Evolutionary conservation across 2,113 vertebrate genomes (phyloP).

Genomic region (Leucosticte australis): DNA sequence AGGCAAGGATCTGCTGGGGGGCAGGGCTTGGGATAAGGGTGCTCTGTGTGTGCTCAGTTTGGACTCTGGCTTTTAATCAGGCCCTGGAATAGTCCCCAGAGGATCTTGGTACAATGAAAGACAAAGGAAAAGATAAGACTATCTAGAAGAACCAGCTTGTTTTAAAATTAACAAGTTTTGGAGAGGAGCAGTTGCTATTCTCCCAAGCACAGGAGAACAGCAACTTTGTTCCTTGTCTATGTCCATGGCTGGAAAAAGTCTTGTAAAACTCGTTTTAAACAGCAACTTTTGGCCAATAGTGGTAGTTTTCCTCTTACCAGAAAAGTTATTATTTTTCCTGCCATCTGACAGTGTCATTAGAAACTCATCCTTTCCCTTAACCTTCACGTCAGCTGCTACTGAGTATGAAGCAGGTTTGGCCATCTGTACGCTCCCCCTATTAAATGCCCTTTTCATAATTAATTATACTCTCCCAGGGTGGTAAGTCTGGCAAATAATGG

Average conservation of each 20-base stretch:
- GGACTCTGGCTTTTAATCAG: background rate
- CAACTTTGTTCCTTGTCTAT: background rate
- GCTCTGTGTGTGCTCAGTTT: rapidly evolving
- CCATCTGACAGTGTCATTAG: background rate
- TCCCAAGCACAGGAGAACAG: background rate
- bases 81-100: background rate
- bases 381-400: background rate
- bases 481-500: background rate
- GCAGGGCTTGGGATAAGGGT: background rate
- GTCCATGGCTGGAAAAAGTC: background rate
- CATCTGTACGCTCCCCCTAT: background rate
- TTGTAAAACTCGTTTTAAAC: background rate
- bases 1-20: background rate
- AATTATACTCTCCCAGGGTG: background rate
- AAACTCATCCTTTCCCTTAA: background rate
- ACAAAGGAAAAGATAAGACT: background rate
- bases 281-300: background rate
- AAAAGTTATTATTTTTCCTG: background rate
- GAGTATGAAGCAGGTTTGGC: background rate
- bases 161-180: background rate
- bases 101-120: background rate
- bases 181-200: background rate
- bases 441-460: background rate
- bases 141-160: background rate
- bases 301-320: background rate